Evolutionary conservation across 2,888 invertebrate genomes (phyloP).

Genomic region (Autographa gamma): DNA sequence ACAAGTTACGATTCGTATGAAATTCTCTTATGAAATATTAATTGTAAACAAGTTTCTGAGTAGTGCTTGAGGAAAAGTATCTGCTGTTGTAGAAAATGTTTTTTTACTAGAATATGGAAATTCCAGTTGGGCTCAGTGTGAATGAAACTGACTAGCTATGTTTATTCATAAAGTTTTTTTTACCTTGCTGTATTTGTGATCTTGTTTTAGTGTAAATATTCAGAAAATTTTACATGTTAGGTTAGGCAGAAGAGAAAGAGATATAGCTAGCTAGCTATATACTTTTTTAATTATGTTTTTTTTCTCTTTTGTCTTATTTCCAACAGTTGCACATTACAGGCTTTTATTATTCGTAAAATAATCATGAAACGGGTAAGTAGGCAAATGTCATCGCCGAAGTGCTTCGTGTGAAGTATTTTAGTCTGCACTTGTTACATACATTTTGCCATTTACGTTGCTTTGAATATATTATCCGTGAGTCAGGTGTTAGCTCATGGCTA

Average conservation of each 20-base stretch:
- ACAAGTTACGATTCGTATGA: slow-evolving; percentile 35
- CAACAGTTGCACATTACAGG: no score
- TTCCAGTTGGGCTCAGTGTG: background rate
- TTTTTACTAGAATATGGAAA: slow-evolving; percentile 13
- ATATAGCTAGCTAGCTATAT: no score
- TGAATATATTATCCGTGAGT: slow-evolving; percentile 45
- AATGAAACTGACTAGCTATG: background rate
- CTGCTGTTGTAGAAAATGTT: slow-evolving; percentile 7
- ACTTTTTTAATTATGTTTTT: no score
- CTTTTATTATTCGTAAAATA: no score
- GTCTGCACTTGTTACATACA: slow-evolving; percentile 35
- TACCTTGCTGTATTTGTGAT: background rate
- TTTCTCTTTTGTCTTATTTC: no score
- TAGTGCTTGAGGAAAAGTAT: slow-evolving; percentile 45
- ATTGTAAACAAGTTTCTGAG: slow-evolving; percentile 34
- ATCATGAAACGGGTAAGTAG: no score
- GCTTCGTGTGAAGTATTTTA: slow-evolving; percentile 4
- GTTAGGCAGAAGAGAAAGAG: no score
- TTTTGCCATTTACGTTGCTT: slow-evolving; percentile 40
- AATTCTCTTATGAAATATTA: slow-evolving; percentile 26
- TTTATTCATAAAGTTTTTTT: slow-evolving; percentile 5
- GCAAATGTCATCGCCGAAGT: background rate
- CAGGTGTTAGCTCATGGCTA: slow-evolving; percentile 41
- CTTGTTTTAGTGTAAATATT: no score
- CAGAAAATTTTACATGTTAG: no score